Percentiles rank a stretch among this genome's conserved stretches.
Evolutionary conservation across 2,797 vertebrate genomes (phyloP).

Genomic region (Notolabrus celidotus): DNA sequence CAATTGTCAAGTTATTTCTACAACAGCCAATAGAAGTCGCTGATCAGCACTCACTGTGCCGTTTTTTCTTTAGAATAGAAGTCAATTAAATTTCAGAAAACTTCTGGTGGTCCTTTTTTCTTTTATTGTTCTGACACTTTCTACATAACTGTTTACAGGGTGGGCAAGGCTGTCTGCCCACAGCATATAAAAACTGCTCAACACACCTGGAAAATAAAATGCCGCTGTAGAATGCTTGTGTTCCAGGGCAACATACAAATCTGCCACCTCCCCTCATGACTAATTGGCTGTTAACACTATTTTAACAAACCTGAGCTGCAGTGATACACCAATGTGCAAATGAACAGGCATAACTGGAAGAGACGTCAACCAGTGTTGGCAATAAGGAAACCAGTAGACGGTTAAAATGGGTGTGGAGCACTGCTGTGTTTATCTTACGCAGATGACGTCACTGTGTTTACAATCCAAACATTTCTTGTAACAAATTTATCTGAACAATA

Average conservation of each 20-base stretch:
- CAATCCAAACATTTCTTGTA: not conserved
- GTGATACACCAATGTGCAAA: slow-evolving; percentile 61
- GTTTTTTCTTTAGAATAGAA: slow-evolving; percentile 49
- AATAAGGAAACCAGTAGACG: slow-evolving; percentile 34
- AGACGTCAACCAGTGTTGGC: slow-evolving; percentile 41
- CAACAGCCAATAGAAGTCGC: not conserved
- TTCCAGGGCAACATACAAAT: slow-evolving; percentile 66
- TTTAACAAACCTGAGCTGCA: slow-evolving; percentile 71
- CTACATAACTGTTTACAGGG: slow-evolving; percentile 73
- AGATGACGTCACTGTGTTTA: slow-evolving; percentile 25
- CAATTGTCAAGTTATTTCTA: not conserved
- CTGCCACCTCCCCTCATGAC: slow-evolving; percentile 57
- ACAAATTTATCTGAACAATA: not conserved
- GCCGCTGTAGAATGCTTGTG: slow-evolving; percentile 67
- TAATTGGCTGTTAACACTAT: slow-evolving; percentile 80
- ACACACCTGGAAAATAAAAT: slow-evolving; percentile 79
- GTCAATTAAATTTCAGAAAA: slow-evolving; percentile 60
- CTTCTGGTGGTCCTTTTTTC: slow-evolving; percentile 84
- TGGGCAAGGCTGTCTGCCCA: slow-evolving; percentile 72
- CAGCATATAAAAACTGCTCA: slow-evolving; percentile 75
- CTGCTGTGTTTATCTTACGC: slow-evolving; percentile 30
- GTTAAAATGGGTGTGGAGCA: slow-evolving; percentile 27
- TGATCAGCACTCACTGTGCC: slow-evolving; percentile 10
- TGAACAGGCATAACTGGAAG: slow-evolving; percentile 48
- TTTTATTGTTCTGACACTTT: slow-evolving; percentile 80